Conservation (phyloP, 2,113 vertebrate genomes). For the Hemiscyllium ocellatum region DNA sequence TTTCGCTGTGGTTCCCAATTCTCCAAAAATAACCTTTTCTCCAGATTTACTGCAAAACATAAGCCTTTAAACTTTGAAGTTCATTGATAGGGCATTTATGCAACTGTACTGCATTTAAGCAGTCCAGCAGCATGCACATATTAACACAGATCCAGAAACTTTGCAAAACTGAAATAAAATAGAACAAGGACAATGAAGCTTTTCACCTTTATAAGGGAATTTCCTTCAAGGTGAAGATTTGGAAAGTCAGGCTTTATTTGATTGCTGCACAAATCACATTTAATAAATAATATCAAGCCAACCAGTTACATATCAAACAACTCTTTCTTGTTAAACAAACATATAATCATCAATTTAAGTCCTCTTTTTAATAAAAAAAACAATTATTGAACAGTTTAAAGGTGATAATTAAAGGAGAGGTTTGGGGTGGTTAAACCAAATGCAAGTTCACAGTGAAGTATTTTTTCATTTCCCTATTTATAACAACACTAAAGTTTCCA, state of each 20-base stretch:
- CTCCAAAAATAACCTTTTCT: not conserved
- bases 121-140: not conserved
- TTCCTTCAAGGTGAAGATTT: not conserved
- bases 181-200: not conserved
- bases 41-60: not conserved
- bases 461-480: not conserved
- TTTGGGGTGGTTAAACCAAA: not conserved
- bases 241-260: not conserved
- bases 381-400: not conserved
- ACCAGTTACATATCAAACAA: not conserved
- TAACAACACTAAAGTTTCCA: not conserved
- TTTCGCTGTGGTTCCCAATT: not conserved
- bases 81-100: not conserved
- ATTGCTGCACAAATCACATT: not conserved
- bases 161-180: not conserved
- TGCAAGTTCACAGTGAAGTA: not conserved
- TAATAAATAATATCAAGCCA: not conserved
- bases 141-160: not conserved
- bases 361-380: not conserved
- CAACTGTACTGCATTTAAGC: not conserved
- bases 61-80: not conserved
- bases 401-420: not conserved
- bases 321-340: not conserved
- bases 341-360: not conserved
- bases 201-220: not conserved